Conservation (phyloP, 2,888 invertebrate species). For the Tyria jacobaeae region DNA sequence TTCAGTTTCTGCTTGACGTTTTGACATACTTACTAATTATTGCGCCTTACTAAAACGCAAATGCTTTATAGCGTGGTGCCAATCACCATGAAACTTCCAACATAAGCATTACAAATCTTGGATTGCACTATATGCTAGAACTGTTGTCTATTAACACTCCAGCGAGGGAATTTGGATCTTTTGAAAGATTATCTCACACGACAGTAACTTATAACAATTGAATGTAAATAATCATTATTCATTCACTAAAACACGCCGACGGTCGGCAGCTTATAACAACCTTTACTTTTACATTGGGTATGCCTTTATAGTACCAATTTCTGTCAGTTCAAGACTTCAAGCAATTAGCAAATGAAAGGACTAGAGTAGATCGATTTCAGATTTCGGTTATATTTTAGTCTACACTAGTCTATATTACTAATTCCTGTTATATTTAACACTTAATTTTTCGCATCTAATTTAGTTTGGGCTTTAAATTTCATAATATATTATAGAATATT, state of each 20-base stretch:
- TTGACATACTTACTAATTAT: conserved; percentile 84
- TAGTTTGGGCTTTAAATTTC: too few relatives aligned
- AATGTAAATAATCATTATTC: not conserved
- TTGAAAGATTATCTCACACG: not conserved
- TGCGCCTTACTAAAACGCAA: not conserved
- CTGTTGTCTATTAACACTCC: not conserved
- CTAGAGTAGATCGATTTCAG: too few relatives aligned
- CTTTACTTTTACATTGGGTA: not conserved
- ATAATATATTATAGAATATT: too few relatives aligned
- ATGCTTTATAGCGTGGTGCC: conserved; percentile 30
- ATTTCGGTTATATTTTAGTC: too few relatives aligned
- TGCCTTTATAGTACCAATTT: too few relatives aligned
- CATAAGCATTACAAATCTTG: conserved; percentile 32
- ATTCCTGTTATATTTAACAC: too few relatives aligned
- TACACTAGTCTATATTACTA: too few relatives aligned
- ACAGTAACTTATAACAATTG: not conserved
- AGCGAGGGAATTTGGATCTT: not conserved
- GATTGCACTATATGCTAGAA: not conserved
- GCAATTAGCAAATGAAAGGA: too few relatives aligned
- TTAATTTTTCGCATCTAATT: too few relatives aligned
- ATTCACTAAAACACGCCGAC: not conserved
- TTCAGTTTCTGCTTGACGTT: conserved; percentile 91
- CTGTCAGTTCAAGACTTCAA: too few relatives aligned
- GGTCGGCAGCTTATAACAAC: conserved; percentile 1
- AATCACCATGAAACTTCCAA: conserved; percentile 33